Percentiles rank a stretch among this genome's conserved stretches.
These are phyloP conservation scores for Halictus rubicundus DNA, from an alignment of 1,140 invertebrate species.

Conservation along the genomic window DNA sequence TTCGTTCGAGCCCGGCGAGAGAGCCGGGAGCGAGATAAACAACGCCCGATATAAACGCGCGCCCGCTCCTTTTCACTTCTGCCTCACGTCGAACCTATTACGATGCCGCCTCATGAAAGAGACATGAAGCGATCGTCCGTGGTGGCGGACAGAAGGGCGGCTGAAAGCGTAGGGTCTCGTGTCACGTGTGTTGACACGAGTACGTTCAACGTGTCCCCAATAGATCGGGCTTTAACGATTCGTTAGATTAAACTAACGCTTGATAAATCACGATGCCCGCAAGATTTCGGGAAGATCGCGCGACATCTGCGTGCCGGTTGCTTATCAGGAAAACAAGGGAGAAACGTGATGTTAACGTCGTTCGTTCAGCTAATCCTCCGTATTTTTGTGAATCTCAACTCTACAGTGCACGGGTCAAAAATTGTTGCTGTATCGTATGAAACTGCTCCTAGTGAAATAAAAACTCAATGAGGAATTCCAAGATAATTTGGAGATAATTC, in stretches of 20 bases:
- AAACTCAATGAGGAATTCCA: too few relatives aligned
- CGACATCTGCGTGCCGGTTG: neutral
- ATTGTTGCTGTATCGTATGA: too few relatives aligned
- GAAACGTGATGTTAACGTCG: too few relatives aligned
- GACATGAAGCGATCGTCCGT: slow-evolving; percentile 63
- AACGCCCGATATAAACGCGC: slow-evolving; percentile 61
- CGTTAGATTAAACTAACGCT: slow-evolving; percentile 51
- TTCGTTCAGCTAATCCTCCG: too few relatives aligned
- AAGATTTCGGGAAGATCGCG: neutral
- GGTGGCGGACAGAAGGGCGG: slow-evolving; percentile 27
- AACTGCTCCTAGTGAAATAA: too few relatives aligned
- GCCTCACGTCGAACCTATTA: slow-evolving; percentile 67
- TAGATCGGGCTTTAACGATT: slow-evolving; percentile 58
- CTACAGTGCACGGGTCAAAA: too few relatives aligned
- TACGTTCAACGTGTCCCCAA: slow-evolving; percentile 50
- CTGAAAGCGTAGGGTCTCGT: slow-evolving; percentile 51
- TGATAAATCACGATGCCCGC: slow-evolving; percentile 29
- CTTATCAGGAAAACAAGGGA: too few relatives aligned
- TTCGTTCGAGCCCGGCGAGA: too few relatives aligned
- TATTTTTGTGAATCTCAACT: too few relatives aligned
- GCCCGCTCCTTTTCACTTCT: slow-evolving; percentile 54
- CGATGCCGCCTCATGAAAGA: slow-evolving; percentile 64
- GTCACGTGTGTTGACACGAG: slow-evolving; percentile 66
- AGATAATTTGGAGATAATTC: too few relatives aligned
- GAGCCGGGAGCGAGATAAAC: slow-evolving; percentile 54